Base-by-base conservation (phyloP, 2,888 invertebrate species). In the Leucophenga maculata region DNA sequence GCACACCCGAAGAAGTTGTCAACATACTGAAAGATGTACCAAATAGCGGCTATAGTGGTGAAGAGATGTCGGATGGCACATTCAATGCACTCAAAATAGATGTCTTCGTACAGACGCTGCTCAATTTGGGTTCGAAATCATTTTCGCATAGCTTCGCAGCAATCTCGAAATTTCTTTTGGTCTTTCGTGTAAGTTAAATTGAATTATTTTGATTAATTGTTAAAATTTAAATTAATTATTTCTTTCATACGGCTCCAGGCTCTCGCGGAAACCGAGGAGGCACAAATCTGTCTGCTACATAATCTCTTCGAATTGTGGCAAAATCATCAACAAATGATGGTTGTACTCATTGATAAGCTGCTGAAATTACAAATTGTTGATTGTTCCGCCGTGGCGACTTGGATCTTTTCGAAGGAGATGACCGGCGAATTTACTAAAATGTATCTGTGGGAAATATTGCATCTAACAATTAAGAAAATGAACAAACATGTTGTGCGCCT, bases 61-160 rank as follows among this genome's bases (percentile, higher is more conserved):
- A 89, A 72, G 90, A 92, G 60, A 90, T 92, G 72, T 92, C 92
- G 69, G 92, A 93, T 62, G 92, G 92, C 64, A 91, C 93, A 3
- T 96, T 95, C 88, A 97, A 97, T 90, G 96, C 97, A 0, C 89
- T 97, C 65, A 97, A 97, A 90, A 97, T 99, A 66, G 98, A 98
- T 85, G 96, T 99, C 0, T 98, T 98, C 86, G 96, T 97, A n/a
- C 97, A 98, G 86, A 97, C 97, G 0, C 88, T 99, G 65, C 91
- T 99, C 6, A 95, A 97, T 87, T 90, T 98, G 70, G 99, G 98
- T 46, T 95, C 95, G 65, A 99, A 99, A 89, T 98, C 98, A 79
- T 97, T 99, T 87, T 98, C 98, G 71, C 99, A 99, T 86, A 97
- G 97, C 79, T 98, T 99, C 89, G 97, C 99, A 6, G 99, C 98